These are phyloP conservation scores for Drosophila miranda DNA, from an alignment of 1,140 invertebrate genomes.

Conservation along the genomic window DNA sequence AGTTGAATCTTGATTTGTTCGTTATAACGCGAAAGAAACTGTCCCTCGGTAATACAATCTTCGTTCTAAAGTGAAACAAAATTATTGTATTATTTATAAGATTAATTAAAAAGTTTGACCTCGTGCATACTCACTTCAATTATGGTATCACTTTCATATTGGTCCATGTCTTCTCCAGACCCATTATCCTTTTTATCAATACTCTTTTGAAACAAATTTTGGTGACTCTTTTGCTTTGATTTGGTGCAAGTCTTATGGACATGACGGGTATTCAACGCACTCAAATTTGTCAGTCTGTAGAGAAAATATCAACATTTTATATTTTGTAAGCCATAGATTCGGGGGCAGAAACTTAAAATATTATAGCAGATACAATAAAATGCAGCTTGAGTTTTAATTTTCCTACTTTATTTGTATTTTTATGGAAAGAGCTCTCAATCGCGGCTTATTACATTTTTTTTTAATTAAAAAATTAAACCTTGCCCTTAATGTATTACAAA, in stretches of 20 bases:
- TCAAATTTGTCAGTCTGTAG: slow-evolving; percentile 57
- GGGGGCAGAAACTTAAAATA: no score
- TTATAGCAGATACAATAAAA: no score
- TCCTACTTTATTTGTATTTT: no score
- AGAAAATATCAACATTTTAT: slow-evolving; percentile 1
- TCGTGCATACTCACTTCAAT: slow-evolving; percentile 60
- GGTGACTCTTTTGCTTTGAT: slow-evolving; percentile 23
- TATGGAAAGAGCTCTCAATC: no score
- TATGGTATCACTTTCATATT: slow-evolving; percentile 35
- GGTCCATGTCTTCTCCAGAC: slow-evolving; percentile 42
- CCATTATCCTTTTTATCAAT: slow-evolving; percentile 6
- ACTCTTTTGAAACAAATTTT: slow-evolving; percentile 31
- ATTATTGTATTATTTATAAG: neutral
- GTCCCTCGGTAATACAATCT: slow-evolving; percentile 62
- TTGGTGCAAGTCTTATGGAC: neutral
- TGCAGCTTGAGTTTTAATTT: no score
- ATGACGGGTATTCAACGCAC: slow-evolving; percentile 49
- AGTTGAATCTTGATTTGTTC: slow-evolving; percentile 70
- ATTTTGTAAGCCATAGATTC: neutral
- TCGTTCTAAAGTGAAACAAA: slow-evolving; percentile 45
- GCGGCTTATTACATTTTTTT: no score
- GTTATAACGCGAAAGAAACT: slow-evolving; percentile 65
- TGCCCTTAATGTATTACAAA: no score
- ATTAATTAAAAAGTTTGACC: neutral
- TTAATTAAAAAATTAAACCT: no score